Evolutionary conservation across 2,113 vertebrate species (phyloP).

Genomic region (Cricetomys ansorgei): DNA sequence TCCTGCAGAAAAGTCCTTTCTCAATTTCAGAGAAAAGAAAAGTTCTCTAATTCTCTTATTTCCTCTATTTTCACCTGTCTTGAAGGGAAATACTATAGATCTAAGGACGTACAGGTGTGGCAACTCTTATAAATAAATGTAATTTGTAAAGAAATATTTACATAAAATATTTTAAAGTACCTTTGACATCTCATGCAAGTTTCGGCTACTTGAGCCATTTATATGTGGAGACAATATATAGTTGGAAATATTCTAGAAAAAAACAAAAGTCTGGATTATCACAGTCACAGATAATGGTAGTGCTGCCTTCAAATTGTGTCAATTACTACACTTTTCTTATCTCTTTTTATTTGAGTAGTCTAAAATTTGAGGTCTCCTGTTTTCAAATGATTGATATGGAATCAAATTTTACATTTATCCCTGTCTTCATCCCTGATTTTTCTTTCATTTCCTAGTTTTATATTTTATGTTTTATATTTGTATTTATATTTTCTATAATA

Average conservation of each 20-base stretch:
- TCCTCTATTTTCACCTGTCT: neutral
- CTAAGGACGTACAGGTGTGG: neutral
- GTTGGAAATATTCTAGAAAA: neutral
- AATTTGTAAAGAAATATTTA: conserved; percentile 24
- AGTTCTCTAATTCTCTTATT: neutral
- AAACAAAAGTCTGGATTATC: neutral
- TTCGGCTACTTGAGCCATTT: too few species aligned
- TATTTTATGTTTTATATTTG: neutral
- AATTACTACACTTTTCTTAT: neutral
- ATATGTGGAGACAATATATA: neutral
- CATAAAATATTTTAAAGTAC: neutral
- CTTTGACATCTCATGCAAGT: too few species aligned
- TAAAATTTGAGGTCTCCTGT: neutral
- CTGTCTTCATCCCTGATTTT: neutral
- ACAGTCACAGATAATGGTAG: neutral
- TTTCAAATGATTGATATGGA: neutral
- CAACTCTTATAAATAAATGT: neutral
- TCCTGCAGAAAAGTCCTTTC: neutral
- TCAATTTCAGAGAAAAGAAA: neutral
- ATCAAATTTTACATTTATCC: neutral
- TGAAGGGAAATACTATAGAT: neutral
- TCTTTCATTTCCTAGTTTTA: neutral
- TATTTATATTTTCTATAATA: too few species aligned
- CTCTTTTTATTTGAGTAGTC: neutral
- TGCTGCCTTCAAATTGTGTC: neutral